These are phyloP conservation scores for Timema podura DNA, from an alignment of 2,888 invertebrate genomes.

Conservation along the genomic window DNA sequence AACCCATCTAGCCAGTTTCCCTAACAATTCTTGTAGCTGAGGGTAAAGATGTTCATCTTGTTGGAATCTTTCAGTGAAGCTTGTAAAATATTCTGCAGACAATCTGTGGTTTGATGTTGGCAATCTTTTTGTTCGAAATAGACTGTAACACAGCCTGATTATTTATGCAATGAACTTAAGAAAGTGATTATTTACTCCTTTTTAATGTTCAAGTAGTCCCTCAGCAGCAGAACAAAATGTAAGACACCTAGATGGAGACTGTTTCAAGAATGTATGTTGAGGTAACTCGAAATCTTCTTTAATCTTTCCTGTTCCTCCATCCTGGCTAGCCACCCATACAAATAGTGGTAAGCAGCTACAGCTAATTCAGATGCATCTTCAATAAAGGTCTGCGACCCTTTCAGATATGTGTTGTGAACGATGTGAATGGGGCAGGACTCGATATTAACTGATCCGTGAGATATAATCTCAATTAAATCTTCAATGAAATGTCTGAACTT, in stretches of 20 bases:
- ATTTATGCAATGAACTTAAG: slow-evolving; percentile 1
- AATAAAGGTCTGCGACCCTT: slow-evolving; percentile 3
- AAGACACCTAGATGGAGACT: background rate
- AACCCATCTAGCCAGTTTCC: background rate
- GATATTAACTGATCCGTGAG: background rate
- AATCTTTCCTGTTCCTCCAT: slow-evolving; percentile 4
- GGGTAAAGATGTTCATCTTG: background rate
- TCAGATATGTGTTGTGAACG: slow-evolving; percentile 11
- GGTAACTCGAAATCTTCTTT: background rate
- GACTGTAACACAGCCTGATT: background rate
- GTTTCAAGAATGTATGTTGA: background rate
- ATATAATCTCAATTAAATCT: slow-evolving; percentile 13
- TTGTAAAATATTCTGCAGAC: background rate
- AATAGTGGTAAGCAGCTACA: background rate
- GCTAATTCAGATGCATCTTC: slow-evolving; percentile 12
- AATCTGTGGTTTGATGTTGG: background rate
- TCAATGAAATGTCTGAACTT: slow-evolving; percentile 13
- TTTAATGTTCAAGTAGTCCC: slow-evolving; percentile 8
- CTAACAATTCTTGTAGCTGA: background rate
- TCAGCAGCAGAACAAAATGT: slow-evolving; percentile 12
- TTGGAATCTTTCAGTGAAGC: background rate
- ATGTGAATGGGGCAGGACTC: background rate
- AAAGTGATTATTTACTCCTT: slow-evolving; percentile 9
- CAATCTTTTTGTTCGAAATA: slow-evolving; percentile 7
- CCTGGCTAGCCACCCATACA: background rate